Percentiles rank a stretch among this genome's conserved stretches.
Conservation (phyloP, 1,140 invertebrate genomes). For the Eciton burchellii region DNA sequence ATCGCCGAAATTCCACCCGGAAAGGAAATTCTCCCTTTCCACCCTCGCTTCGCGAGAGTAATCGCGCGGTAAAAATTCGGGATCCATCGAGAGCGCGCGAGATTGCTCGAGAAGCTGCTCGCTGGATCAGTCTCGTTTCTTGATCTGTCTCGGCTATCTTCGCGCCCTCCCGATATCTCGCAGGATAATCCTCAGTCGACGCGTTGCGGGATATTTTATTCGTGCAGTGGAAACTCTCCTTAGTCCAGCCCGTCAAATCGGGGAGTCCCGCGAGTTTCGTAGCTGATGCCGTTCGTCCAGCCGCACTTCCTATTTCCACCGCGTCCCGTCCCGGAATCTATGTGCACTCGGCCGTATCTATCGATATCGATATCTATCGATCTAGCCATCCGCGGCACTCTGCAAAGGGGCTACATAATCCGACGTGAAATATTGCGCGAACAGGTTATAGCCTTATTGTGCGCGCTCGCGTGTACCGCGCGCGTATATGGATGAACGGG, state of each 20-base stretch:
- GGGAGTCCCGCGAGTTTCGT: background rate
- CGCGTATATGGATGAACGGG: background rate
- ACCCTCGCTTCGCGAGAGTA: too few species aligned
- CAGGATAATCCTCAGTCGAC: background rate
- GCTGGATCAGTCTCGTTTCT: too few species aligned
- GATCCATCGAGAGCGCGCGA: too few species aligned
- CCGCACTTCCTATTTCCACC: constrained; percentile 64
- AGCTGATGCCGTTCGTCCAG: constrained; percentile 40
- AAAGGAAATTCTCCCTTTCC: too few species aligned
- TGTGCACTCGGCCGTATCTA: constrained; percentile 51
- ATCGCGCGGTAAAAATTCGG: too few species aligned
- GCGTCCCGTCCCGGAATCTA: constrained; percentile 46
- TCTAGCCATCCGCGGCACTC: constrained; percentile 54
- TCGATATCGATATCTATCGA: constrained; percentile 70
- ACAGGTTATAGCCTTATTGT: constrained; percentile 64
- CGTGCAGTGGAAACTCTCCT: background rate
- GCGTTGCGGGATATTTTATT: constrained; percentile 8
- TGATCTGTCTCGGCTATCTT: background rate
- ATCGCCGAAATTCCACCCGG: background rate
- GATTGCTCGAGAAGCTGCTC: too few species aligned
- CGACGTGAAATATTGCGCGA: constrained; percentile 73
- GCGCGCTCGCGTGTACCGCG: background rate
- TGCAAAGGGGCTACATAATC: constrained; percentile 70
- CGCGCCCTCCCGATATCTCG: background rate
- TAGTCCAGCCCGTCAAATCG: constrained; percentile 3